Base-by-base conservation (phyloP, 2,888 invertebrate species). In the Drosophila multiciliata region DNA sequence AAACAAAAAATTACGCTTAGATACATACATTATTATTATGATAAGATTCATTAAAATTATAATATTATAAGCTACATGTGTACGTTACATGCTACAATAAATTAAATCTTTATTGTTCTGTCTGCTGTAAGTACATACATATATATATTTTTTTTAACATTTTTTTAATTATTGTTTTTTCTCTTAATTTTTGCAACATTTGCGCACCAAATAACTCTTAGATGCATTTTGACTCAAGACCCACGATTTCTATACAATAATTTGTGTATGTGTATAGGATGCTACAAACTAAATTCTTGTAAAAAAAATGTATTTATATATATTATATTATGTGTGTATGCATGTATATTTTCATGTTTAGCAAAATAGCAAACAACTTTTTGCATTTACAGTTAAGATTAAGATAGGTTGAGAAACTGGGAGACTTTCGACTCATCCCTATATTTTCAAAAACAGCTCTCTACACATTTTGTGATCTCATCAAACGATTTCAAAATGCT, bases 41-140 rank as follows among this genome's bases (percentile, higher is more conserved):
- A 53, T 26, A 20, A 29, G 45, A 15, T 45, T 59, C 49, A 58
- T 64, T 57, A 38, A 32, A 38, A 45, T 66, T 29, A n/a, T 38
- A 38, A 38, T 69, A 69, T 75, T 79, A 75, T 70, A 76, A 71
- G 66, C 90, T 85, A 88, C 73, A 83, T 80, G 72, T 76, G 29
- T 29, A 55, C 35, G 54, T 36, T 78, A 85, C 71, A 80, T 73
- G 73, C 87, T 84, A 85, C 81, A 88, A 85, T 85, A 85, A 85
- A 70, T 85, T 89, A 89, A 67, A 75, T 63, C 55, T 89, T 85
- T 89, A 88, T 85, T 85, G 85, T 83, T 72, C 55, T 73, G 60
- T 67, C 63, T 53, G 64, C 42, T 61, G 48, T 59, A 65, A 62
- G 75, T 77, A 79, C 73, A 38, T 62, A 38, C 26, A 38, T 15